Base-by-base conservation (phyloP, 64 coral and sea anemone genomes). In the Montipora sp. region DNA sequence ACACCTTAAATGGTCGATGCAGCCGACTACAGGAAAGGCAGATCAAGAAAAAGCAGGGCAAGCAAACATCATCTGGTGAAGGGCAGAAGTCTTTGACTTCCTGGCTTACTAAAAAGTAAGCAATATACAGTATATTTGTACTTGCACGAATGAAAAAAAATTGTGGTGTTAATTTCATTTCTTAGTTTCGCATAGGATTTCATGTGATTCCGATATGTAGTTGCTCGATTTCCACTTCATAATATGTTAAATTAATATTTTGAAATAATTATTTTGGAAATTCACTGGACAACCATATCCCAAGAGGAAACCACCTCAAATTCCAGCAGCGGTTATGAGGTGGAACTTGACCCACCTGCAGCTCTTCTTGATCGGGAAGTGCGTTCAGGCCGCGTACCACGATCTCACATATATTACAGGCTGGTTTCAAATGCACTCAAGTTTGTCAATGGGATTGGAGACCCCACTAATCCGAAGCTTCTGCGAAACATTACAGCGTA, bases 361-460 rank as follows among this genome's bases (percentile, higher is more conserved):
- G 50, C 9, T 11, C 87, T 89, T 77, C 87, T 89, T 47, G 87
- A 77, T 63, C 87, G 36, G 19, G 87, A 90, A 80, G 76, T 90
- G 2, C 75, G 20, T 90, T 55, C 75, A 69, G 63, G 88, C 22
- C 59, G 88, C 48, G 63, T 90, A 23, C 60, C 88, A 5, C 88
- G n/a, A 79, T 8, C 5, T 20, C 88, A 80, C 60, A 12, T 90
- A 48, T 68, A 80, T 90, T 90, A 90, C 50, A 44, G 59, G 57
- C 59, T 90, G 2, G 58, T 90, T 20, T 53, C 7, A 2, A 90
- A 88, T 75, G 68, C 86, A 19, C 71, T 88, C 1, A 88, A 88
- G 68, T 87, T 87, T 74, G 63, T 66, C 0, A 63, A 8, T 78
- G 20, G 63, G 20, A 89, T 79, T n/a, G 22, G 88, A 3, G 10